A percentile compares a stretch with the other conserved stretches of the same genome.
Conservation (phyloP, 1,140 invertebrate genomes). For the Brachionus manjavacas region DNA sequence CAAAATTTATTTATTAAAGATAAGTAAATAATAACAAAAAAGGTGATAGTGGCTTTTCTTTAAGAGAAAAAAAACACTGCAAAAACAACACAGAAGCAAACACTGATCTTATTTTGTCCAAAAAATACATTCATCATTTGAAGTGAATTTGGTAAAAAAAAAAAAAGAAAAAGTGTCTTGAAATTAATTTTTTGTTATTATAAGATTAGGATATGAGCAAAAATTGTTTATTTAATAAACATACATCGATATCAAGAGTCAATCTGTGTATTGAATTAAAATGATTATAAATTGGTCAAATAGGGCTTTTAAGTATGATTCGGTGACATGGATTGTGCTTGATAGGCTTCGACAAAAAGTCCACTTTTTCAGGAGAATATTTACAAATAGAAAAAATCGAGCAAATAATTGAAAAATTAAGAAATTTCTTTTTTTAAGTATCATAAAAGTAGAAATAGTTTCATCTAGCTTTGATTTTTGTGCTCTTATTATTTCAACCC, state of each 20-base stretch:
- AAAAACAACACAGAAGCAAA: not conserved
- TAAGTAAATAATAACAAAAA: no score
- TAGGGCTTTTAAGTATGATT: not conserved
- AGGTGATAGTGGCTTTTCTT: no score
- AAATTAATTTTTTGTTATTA: not conserved
- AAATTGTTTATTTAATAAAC: not conserved
- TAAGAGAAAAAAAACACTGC: not conserved
- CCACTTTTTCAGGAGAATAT: constrained; percentile 11
- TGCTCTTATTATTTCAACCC: constrained; percentile 31
- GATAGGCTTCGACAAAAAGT: not conserved
- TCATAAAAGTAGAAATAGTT: constrained; percentile 38
- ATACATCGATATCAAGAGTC: not conserved
- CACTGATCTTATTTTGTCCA: not conserved
- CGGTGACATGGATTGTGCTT: not conserved
- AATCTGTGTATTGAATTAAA: not conserved
- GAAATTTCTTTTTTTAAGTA: not conserved
- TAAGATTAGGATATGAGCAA: not conserved
- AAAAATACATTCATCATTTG: not conserved
- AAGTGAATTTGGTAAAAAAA: not conserved
- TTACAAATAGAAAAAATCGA: not conserved
- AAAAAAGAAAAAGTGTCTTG: not conserved
- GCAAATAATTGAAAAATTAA: not conserved
- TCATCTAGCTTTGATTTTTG: not conserved
- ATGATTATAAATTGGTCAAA: not conserved
- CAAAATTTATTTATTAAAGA: no score